phyloP scores from a whole-genome alignment of 2,888 invertebrate species.

The Epistrophe eligans region DNA sequence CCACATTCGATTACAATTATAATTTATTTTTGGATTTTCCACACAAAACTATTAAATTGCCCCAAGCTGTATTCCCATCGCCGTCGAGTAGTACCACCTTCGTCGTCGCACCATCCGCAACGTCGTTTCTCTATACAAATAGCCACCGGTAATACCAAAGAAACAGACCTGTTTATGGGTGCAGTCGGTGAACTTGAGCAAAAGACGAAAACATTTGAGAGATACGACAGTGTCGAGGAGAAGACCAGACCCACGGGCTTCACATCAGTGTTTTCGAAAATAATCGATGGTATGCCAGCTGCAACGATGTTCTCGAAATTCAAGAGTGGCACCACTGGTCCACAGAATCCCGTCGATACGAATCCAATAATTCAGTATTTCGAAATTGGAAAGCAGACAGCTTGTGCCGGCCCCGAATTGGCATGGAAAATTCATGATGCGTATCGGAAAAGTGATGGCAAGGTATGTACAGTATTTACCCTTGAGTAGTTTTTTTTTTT shows the following conservation, averaged over 20 bases:
- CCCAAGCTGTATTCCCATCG: conserved; percentile 60
- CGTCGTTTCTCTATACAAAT: conserved; percentile 48
- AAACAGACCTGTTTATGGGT: conserved; percentile 75
- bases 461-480: conserved; percentile 87
- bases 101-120: background rate
- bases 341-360: conserved; percentile 86
- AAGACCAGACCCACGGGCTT: conserved; percentile 78
- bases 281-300: conserved; percentile 84
- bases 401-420: conserved; percentile 93
- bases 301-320: conserved; percentile 90
- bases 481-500: background rate
- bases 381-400: conserved; percentile 93
- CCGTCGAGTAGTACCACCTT: conserved; percentile 29
- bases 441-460: conserved; percentile 93
- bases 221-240: conserved; percentile 83
- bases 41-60: conserved; percentile 19
- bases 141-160: conserved; percentile 38
- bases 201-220: conserved; percentile 81
- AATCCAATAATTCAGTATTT: conserved; percentile 95
- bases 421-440: conserved; percentile 97
- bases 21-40: conserved; percentile 4
- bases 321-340: conserved; percentile 86
- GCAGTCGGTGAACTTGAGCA: conserved; percentile 75
- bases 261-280: conserved; percentile 83
- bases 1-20: conserved; percentile 6